These are phyloP conservation scores for Sitophilus oryzae DNA, from an alignment of 1,140 invertebrate species.

Conservation along the genomic window DNA sequence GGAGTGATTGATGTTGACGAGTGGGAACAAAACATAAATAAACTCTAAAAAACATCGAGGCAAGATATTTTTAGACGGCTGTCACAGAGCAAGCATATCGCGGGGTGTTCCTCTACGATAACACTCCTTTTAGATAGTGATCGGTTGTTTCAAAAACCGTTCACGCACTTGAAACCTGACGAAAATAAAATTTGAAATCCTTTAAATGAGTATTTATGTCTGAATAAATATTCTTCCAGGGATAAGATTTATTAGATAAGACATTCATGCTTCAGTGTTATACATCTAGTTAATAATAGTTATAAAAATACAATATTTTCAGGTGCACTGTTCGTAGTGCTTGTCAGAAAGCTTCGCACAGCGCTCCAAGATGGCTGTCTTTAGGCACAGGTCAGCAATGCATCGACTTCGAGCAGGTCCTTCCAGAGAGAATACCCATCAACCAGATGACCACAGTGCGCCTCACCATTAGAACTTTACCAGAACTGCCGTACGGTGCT, in stretches of 20 bases:
- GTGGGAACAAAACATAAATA: neutral
- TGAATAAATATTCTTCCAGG: too few species aligned
- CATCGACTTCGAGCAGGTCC: constrained; percentile 91
- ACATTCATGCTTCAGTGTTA: too few species aligned
- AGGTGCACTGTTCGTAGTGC: constrained; percentile 81
- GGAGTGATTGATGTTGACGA: constrained; percentile 13
- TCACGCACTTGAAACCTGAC: too few species aligned
- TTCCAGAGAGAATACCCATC: constrained; percentile 83
- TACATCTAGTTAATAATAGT: neutral
- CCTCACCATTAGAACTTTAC: constrained; percentile 81
- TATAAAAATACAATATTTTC: constrained; percentile 27
- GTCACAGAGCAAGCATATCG: too few species aligned
- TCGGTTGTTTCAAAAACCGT: too few species aligned
- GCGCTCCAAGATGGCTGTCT: constrained; percentile 87
- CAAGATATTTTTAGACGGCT: too few species aligned
- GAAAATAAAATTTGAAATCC: too few species aligned
- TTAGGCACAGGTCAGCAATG: constrained; percentile 88
- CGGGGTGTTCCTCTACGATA: too few species aligned
- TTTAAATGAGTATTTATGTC: too few species aligned
- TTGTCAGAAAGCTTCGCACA: constrained; percentile 83
- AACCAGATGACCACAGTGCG: constrained; percentile 78
- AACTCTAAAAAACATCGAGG: constrained; percentile 2
- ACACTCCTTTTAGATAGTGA: too few species aligned
- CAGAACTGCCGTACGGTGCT: constrained; percentile 79
- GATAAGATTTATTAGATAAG: too few species aligned